Percentiles rank a stretch among this genome's conserved stretches.
Conservation (phyloP, 1,140 invertebrate genomes). For the Onthophagus taurus region DNA sequence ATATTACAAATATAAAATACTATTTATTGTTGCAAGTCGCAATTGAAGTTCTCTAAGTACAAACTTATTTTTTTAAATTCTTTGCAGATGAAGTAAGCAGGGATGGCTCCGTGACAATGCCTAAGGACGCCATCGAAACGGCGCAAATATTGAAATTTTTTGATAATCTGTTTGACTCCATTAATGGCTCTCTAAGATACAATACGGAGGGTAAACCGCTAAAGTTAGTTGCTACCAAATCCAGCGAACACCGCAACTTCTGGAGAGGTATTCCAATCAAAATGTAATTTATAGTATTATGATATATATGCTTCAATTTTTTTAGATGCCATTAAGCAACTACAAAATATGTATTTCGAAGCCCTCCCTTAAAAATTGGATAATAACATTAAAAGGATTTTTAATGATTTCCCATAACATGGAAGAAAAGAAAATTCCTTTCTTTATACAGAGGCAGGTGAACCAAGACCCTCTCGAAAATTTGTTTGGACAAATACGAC, state of each 20-base stretch:
- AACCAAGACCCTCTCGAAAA: slow-evolving; percentile 22
- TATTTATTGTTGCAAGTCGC: no score
- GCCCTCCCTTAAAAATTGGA: slow-evolving; percentile 17
- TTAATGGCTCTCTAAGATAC: no score
- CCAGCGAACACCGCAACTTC: slow-evolving; percentile 6
- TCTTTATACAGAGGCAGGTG: slow-evolving; percentile 9
- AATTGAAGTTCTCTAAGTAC: slow-evolving; percentile 11
- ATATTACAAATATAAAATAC: no score
- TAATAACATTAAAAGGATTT: slow-evolving; percentile 16
- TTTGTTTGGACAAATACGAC: slow-evolving; percentile 18
- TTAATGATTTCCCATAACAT: slow-evolving; percentile 11
- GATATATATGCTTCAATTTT: no score
- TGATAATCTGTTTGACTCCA: no score
- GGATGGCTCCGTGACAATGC: no score
- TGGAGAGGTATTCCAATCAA: slow-evolving; percentile 6
- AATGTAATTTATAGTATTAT: no score
- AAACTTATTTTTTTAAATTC: neutral
- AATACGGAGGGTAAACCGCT: neutral
- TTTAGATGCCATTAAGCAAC: no score
- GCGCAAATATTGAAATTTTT: no score
- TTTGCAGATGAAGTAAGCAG: no score
- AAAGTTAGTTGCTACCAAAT: slow-evolving; percentile 4
- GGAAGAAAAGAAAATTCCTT: slow-evolving; percentile 8
- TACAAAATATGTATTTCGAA: no score
- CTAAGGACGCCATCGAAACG: no score